Conservation (phyloP, 2,797 vertebrate genomes). For the Catamblyrhynchus diadema region DNA sequence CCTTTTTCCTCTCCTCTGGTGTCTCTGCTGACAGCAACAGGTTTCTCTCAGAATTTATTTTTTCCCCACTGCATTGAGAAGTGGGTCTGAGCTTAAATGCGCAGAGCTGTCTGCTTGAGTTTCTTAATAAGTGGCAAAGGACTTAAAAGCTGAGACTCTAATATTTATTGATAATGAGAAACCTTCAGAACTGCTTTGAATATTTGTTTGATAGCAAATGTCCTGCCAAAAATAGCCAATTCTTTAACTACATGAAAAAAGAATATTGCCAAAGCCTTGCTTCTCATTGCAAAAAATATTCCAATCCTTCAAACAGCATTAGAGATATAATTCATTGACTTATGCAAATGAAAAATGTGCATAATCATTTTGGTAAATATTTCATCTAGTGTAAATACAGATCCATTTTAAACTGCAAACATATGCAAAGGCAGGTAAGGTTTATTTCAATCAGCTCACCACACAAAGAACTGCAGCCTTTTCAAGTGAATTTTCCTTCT, state of each 20-base stretch:
- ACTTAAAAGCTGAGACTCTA: neutral
- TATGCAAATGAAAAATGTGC: conserved; percentile 27
- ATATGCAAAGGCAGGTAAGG: neutral
- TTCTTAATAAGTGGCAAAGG: neutral
- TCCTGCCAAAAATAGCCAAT: neutral
- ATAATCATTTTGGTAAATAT: conserved; percentile 45
- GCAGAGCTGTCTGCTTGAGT: neutral
- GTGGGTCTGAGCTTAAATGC: neutral
- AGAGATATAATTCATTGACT: conserved; percentile 20
- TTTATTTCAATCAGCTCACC: neutral
- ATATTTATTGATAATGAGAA: neutral
- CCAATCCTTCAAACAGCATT: neutral
- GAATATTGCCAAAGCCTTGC: neutral
- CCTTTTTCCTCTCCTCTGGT: neutral
- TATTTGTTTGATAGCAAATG: neutral
- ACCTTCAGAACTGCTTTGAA: neutral
- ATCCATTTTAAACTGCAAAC: conserved; percentile 27
- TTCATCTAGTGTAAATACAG: conserved; percentile 25
- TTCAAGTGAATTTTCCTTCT: neutral
- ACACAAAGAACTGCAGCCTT: neutral
- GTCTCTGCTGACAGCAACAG: neutral
- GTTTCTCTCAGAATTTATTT: neutral
- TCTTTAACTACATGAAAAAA: neutral
- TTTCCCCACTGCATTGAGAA: neutral
- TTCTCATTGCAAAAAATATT: neutral